These are phyloP conservation scores for Bellardia pandia DNA, from an alignment of 2,888 invertebrate species.

Conservation along the genomic window DNA sequence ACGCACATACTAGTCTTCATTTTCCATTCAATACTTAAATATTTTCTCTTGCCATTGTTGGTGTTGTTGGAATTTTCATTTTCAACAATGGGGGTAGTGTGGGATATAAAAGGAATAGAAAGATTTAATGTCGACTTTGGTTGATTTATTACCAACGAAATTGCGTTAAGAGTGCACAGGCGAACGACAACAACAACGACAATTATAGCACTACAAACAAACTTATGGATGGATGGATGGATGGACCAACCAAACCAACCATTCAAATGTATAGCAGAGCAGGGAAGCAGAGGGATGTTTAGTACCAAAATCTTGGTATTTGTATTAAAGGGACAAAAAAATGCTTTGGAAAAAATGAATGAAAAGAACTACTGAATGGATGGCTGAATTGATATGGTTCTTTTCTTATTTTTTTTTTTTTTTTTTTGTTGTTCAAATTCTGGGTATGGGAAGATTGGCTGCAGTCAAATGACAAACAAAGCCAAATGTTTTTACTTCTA, in stretches of 20 bases:
- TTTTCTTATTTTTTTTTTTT: constrained; percentile 32
- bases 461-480: constrained; percentile 72
- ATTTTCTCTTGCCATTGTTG: constrained; percentile 38
- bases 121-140: constrained; percentile 83
- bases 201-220: constrained; percentile 51
- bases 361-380: constrained; percentile 56
- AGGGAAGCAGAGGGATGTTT: constrained; percentile 62
- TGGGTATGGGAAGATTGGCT: constrained; percentile 55
- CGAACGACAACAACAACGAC: constrained; percentile 56
- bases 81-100: constrained; percentile 69
- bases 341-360: constrained; percentile 54
- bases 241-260: too few relatives aligned
- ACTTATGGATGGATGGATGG: constrained; percentile 24
- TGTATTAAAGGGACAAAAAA: constrained; percentile 65
- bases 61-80: constrained; percentile 58
- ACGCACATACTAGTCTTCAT: constrained; percentile 48
- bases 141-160: constrained; percentile 83
- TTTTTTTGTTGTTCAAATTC: neutral
- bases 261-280: constrained; percentile 30
- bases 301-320: constrained; percentile 67
- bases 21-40: constrained; percentile 53
- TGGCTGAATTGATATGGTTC: constrained; percentile 65
- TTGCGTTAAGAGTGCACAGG: constrained; percentile 79
- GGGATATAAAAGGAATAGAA: constrained; percentile 76
- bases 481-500: constrained; percentile 69